phyloP scores from a whole-genome alignment of 2,797 vertebrate genomes.

The Argya squamiceps region DNA sequence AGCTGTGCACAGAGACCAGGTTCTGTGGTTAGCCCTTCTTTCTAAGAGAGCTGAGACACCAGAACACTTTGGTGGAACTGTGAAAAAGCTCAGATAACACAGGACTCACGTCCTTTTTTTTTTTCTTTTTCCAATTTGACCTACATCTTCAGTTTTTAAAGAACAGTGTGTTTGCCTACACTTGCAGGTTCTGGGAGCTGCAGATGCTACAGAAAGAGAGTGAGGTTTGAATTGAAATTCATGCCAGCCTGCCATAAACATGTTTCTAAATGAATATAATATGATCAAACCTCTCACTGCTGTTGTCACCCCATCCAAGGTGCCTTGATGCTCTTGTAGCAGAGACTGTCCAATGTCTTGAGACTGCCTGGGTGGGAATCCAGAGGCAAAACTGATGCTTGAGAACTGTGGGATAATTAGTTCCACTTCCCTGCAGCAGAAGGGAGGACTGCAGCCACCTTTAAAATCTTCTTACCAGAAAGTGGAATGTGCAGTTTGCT shows the following conservation, averaged over 20 bases:
- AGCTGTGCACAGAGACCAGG: background rate
- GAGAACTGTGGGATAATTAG: background rate
- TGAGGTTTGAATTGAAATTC: background rate
- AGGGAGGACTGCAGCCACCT: background rate
- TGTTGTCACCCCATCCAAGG: rapidly evolving
- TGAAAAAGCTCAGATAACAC: background rate
- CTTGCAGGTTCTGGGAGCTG: background rate
- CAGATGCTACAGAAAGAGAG: background rate
- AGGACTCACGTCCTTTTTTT: background rate
- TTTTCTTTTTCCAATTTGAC: background rate
- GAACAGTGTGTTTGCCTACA: background rate
- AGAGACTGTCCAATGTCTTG: background rate
- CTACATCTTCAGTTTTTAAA: background rate
- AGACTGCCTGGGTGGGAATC: background rate
- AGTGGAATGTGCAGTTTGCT: background rate
- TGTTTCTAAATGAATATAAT: background rate
- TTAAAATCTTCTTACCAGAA: background rate
- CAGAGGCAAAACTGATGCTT: background rate
- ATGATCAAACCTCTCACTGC: background rate
- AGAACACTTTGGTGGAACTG: background rate
- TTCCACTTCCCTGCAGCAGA: background rate
- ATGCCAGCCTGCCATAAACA: background rate
- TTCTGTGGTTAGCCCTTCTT: background rate
- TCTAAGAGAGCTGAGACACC: background rate
- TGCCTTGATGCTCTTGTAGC: background rate